These are phyloP conservation scores for Argentina silus DNA, from an alignment of 2,797 vertebrate species.

Conservation along the genomic window DNA sequence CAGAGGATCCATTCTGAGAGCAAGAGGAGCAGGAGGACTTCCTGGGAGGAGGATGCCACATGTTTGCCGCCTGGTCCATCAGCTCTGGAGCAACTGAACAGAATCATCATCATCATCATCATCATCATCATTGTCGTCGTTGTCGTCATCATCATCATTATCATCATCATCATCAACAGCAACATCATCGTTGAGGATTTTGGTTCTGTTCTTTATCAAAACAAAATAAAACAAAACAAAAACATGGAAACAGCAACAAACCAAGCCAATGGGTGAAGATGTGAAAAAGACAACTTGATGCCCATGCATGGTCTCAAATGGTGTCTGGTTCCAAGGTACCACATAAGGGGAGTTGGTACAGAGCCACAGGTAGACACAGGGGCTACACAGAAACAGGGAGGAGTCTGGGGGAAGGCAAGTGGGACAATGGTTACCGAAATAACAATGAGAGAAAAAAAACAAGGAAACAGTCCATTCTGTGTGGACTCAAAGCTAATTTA, in stretches of 20 bases:
- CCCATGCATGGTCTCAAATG: constrained; percentile 37
- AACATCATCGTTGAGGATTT: constrained; percentile 15
- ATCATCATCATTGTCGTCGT: background rate
- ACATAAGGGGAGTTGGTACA: background rate
- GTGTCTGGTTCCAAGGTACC: constrained; percentile 6
- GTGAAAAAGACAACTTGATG: constrained; percentile 55
- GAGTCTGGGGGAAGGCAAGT: constrained; percentile 20
- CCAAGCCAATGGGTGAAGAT: constrained; percentile 30
- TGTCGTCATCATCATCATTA: background rate
- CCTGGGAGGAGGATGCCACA: constrained; percentile 92
- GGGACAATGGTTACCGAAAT: background rate
- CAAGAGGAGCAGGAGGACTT: constrained; percentile 96
- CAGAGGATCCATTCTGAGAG: constrained; percentile 88
- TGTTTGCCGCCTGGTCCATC: constrained; percentile 84
- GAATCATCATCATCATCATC: background rate
- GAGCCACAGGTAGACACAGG: constrained; percentile 34
- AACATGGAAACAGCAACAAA: constrained; percentile 44
- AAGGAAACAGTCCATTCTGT: background rate
- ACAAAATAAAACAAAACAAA: constrained; percentile 2
- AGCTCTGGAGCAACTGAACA: constrained; percentile 87
- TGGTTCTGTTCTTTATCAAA: background rate
- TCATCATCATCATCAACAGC: constrained; percentile 10
- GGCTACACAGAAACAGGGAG: constrained; percentile 16
- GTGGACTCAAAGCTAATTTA: background rate
- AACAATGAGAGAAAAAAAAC: constrained; percentile 7